A percentile compares a stretch with the other conserved stretches of the same genome.
phyloP scores from a whole-genome alignment of 1,140 invertebrate genomes.

The Drosophila ambigua region DNA sequence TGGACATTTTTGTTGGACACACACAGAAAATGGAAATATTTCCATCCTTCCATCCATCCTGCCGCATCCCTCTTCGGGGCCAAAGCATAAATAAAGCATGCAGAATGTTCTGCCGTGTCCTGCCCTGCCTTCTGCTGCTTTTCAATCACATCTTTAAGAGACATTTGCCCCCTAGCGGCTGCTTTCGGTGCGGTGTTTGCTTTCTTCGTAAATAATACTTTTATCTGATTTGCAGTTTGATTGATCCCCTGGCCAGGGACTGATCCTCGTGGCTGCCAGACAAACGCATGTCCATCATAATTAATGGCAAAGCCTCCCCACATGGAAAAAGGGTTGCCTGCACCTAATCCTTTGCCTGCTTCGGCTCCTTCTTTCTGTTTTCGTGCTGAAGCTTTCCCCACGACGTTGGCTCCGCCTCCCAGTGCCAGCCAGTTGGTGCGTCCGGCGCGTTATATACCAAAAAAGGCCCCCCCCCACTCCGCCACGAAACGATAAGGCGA shows the following conservation, averaged over 20 bases:
- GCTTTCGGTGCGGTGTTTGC: slow-evolving; percentile 9
- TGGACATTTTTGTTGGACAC: slow-evolving; percentile 54
- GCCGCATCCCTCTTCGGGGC: no score
- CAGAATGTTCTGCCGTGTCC: neutral
- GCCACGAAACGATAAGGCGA: slow-evolving; percentile 60
- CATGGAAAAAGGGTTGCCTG: slow-evolving; percentile 35
- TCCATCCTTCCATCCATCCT: no score
- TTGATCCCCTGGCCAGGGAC: slow-evolving; percentile 48
- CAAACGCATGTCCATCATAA: slow-evolving; percentile 64
- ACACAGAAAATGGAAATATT: slow-evolving; percentile 56
- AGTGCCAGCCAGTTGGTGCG: slow-evolving; percentile 66
- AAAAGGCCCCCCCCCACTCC: slow-evolving; percentile 50
- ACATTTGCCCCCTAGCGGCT: slow-evolving; percentile 20
- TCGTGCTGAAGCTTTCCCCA: slow-evolving; percentile 13
- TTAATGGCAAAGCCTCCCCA: slow-evolving; percentile 51
- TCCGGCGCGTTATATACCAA: slow-evolving; percentile 71
- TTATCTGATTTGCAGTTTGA: slow-evolving; percentile 62
- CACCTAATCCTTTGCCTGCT: slow-evolving; percentile 2
- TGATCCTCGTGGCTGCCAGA: neutral
- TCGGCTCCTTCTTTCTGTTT: neutral
- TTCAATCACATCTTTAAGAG: slow-evolving; percentile 18
- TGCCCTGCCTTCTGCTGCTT: neutral
- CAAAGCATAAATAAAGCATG: neutral
- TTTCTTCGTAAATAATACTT: slow-evolving; percentile 58
- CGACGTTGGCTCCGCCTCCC: slow-evolving; percentile 70